These are phyloP conservation scores for Drosophila lacertosa DNA, from an alignment of 1,140 invertebrate species.

Conservation along the genomic window DNA sequence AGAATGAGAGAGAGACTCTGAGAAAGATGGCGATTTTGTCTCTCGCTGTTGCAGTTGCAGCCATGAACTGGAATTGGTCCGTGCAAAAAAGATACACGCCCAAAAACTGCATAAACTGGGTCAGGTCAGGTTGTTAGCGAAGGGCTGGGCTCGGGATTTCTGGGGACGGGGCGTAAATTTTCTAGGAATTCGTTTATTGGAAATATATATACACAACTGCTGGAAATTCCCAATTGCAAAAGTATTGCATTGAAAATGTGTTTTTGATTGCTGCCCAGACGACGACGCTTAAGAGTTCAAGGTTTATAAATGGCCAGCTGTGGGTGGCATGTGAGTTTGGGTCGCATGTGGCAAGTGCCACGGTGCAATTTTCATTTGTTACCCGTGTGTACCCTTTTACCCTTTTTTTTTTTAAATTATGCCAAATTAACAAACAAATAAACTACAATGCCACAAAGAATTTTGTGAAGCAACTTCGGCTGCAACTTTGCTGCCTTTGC, in stretches of 20 bases:
- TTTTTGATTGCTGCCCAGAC: constrained; percentile 63
- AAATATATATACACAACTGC: constrained; percentile 56
- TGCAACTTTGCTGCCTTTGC: too few relatives aligned
- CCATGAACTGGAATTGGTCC: constrained; percentile 67
- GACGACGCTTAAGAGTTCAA: constrained; percentile 65
- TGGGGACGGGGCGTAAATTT: constrained; percentile 16
- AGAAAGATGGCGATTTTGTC: not conserved
- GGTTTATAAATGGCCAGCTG: constrained; percentile 55
- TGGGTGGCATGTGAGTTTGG: constrained; percentile 35
- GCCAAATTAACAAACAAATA: constrained; percentile 14
- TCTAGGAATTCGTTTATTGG: constrained; percentile 41
- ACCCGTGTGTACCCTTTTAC: not conserved
- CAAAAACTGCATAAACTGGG: constrained; percentile 74
- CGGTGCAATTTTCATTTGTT: constrained; percentile 17
- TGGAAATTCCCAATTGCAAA: constrained; percentile 72
- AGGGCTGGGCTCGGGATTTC: not conserved
- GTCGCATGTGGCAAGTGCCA: constrained; percentile 9
- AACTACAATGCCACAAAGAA: constrained; percentile 3
- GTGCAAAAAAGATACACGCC: constrained; percentile 72
- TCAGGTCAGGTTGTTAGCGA: constrained; percentile 59
- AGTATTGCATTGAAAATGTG: constrained; percentile 59
- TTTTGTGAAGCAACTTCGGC: constrained; percentile 15
- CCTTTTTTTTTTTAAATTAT: not conserved
- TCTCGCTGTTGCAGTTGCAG: constrained; percentile 46
- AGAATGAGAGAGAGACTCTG: too few relatives aligned